Conservation (phyloP, 2,888 invertebrate genomes). For the Automeris io region DNA sequence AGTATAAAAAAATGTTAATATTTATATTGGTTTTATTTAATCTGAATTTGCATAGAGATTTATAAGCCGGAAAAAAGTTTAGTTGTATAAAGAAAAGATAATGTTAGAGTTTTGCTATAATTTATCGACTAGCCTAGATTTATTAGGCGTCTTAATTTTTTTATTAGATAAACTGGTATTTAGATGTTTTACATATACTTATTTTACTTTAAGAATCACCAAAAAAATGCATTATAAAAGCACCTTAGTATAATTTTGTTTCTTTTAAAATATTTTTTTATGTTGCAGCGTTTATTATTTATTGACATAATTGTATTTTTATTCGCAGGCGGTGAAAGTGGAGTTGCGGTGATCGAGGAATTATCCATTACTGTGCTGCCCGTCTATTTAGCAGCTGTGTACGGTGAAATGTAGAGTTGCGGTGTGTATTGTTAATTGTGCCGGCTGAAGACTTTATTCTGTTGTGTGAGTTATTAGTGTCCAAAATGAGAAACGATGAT, state of each 20-base stretch:
- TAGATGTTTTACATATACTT: too few relatives aligned
- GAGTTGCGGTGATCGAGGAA: conserved; percentile 37
- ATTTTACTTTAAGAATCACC: too few relatives aligned
- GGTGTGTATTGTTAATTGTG: conserved; percentile 22
- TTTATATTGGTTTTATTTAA: too few relatives aligned
- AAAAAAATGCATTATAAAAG: too few relatives aligned
- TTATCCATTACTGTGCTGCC: conserved; percentile 20
- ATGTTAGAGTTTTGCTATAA: too few relatives aligned
- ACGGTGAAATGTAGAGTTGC: conserved; percentile 46
- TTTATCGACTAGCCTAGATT: too few relatives aligned
- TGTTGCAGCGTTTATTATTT: conserved; percentile 25
- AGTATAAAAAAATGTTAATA: too few relatives aligned
- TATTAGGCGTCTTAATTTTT: too few relatives aligned
- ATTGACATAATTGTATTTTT: conserved; percentile 42
- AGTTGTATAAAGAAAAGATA: too few relatives aligned
- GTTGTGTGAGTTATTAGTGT: conserved; percentile 29
- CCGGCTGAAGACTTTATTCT: conserved; percentile 10
- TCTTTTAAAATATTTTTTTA: conserved; percentile 18
- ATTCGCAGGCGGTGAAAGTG: conserved; percentile 66
- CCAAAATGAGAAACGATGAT: conserved; percentile 52
- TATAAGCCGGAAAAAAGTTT: too few relatives aligned
- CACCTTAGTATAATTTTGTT: conserved; percentile 4
- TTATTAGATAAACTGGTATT: too few relatives aligned
- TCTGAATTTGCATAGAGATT: too few relatives aligned
- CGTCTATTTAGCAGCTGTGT: conserved; percentile 27